Conservation (phyloP, 92 coral and sea anemone species). For the Porites cylindrica region DNA sequence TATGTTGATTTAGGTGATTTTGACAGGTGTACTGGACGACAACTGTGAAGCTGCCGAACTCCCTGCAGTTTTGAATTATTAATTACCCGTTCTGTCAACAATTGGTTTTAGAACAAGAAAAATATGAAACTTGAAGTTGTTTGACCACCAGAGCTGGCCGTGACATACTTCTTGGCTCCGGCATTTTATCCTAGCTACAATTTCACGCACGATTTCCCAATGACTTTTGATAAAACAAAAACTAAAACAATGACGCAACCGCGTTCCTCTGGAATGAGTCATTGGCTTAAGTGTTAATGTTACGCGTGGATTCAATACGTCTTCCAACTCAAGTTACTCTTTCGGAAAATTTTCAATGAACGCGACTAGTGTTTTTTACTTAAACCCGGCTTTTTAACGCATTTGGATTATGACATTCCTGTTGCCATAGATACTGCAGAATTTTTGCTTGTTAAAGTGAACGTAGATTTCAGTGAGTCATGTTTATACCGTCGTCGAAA, state of each 20-base stretch:
- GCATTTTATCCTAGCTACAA: background rate
- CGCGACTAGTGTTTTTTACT: background rate
- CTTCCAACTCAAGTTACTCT: conserved; percentile 1
- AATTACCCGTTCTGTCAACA: conserved; percentile 54
- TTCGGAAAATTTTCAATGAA: background rate
- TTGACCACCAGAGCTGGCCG: background rate
- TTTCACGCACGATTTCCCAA: background rate
- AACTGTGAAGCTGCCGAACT: conserved; percentile 16
- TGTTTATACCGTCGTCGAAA: conserved; percentile 14
- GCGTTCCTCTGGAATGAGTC: conserved; percentile 4
- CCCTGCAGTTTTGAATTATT: conserved; percentile 39
- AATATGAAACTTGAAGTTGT: conserved; percentile 18
- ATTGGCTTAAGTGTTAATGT: conserved; percentile 15
- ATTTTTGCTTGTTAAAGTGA: background rate
- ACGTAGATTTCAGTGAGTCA: background rate
- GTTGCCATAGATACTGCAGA: conserved; percentile 47
- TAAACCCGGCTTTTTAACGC: background rate
- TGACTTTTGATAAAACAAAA: background rate
- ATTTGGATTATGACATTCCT: background rate
- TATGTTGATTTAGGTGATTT: conserved; percentile 2
- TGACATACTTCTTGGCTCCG: conserved; percentile 1
- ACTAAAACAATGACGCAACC: background rate
- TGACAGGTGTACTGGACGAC: conserved; percentile 33
- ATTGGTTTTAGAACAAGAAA: conserved; percentile 48
- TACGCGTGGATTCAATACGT: conserved; percentile 1